These are phyloP conservation scores for Drosophila kanekoi DNA, from an alignment of 2,888 invertebrate species.

Conservation along the genomic window DNA sequence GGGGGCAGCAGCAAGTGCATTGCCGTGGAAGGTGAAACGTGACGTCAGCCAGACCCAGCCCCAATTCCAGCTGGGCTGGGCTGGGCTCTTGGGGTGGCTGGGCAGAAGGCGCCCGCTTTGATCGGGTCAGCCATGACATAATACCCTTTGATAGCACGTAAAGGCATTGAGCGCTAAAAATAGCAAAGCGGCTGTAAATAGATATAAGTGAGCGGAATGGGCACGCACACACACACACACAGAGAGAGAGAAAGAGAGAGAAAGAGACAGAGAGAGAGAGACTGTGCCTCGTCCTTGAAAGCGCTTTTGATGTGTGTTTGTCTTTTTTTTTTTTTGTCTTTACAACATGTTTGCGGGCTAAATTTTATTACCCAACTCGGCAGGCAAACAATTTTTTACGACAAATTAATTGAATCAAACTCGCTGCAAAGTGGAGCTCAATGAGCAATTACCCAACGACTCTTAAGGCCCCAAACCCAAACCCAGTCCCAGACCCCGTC, in stretches of 20 bases:
- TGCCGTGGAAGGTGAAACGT: constrained; percentile 80
- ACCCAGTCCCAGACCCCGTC: neutral
- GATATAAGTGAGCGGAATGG: constrained; percentile 34
- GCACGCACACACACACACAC: constrained; percentile 9
- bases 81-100: constrained; percentile 15
- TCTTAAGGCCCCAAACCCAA: neutral
- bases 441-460: constrained; percentile 66
- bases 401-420: constrained; percentile 71
- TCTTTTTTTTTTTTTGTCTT: constrained; percentile 16
- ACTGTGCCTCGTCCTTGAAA: constrained; percentile 21
- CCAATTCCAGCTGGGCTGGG: constrained; percentile 1
- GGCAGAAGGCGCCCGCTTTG: constrained; percentile 17
- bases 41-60: constrained; percentile 73
- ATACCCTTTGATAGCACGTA: constrained; percentile 71
- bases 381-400: constrained; percentile 43
- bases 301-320: constrained; percentile 19
- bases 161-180: constrained; percentile 70
- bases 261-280: neutral
- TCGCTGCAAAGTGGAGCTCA: constrained; percentile 55
- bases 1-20: constrained; percentile 62
- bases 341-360: constrained; percentile 34
- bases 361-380: constrained; percentile 45
- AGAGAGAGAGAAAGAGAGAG: neutral
- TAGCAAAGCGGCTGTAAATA: constrained; percentile 58
- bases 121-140: constrained; percentile 76